Conservation (phyloP, 1,140 invertebrate species). For the Pogonus chalceus region DNA sequence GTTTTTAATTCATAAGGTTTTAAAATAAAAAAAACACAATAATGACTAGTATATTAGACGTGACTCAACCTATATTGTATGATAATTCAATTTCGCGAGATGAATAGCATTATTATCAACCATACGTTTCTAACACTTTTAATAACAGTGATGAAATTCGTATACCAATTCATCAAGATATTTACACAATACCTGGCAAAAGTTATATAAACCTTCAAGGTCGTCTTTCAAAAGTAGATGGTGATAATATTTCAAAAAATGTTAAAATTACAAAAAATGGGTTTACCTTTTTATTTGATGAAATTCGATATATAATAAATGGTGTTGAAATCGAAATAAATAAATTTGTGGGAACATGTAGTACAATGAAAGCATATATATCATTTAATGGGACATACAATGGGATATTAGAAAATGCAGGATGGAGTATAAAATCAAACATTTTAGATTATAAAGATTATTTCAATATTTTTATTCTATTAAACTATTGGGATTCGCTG, state of each 20-base stretch:
- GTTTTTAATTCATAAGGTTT: slow-evolving; percentile 19
- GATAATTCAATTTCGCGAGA: slow-evolving; percentile 28
- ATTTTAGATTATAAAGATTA: slow-evolving; percentile 16
- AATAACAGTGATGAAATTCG: slow-evolving; percentile 31
- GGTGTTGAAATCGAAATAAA: slow-evolving; percentile 34
- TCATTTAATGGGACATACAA: slow-evolving; percentile 21
- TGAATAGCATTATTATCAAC: slow-evolving; percentile 30
- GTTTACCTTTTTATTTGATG: slow-evolving; percentile 34
- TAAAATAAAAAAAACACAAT: slow-evolving; percentile 10
- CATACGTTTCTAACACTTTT: slow-evolving; percentile 27
- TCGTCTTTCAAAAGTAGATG: slow-evolving; percentile 19
- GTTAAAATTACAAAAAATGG: slow-evolving; percentile 31
- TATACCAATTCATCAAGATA: slow-evolving; percentile 32
- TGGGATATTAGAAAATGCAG: slow-evolving; percentile 21
- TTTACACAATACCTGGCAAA: slow-evolving; percentile 26
- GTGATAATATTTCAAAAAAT: background rate
- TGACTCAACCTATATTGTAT: slow-evolving; percentile 14
- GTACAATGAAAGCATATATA: slow-evolving; percentile 32
- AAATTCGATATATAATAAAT: slow-evolving; percentile 38
- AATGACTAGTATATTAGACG: slow-evolving; percentile 17
- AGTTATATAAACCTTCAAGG: slow-evolving; percentile 31
- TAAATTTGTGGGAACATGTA: slow-evolving; percentile 32
- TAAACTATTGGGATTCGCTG: slow-evolving; percentile 36
- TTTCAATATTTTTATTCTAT: slow-evolving; percentile 33
- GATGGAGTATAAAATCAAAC: slow-evolving; percentile 20